A percentile compares a stretch with the other conserved stretches of the same genome.
Evolutionary conservation across 2,888 invertebrate genomes (phyloP).

Genomic region (Xylota sylvarum): DNA sequence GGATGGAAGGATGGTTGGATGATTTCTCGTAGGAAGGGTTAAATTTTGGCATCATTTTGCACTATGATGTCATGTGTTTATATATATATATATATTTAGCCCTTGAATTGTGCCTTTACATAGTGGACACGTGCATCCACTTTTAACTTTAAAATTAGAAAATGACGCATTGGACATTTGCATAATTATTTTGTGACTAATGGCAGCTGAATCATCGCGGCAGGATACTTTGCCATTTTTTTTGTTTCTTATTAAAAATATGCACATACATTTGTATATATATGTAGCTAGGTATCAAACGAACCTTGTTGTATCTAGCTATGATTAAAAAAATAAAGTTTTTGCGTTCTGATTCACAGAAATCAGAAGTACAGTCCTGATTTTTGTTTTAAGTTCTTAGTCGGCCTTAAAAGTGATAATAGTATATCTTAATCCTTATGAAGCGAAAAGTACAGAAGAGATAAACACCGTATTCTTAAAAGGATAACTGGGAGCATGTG

Average conservation of each 20-base stretch:
- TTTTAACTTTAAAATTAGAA: constrained; percentile 51
- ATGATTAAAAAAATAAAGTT: no score
- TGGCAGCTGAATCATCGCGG: constrained; percentile 15
- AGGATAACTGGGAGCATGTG: no score
- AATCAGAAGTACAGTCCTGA: no score
- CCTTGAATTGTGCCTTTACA: background rate
- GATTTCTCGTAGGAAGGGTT: constrained; percentile 38
- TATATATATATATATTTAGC: background rate
- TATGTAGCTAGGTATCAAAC: no score
- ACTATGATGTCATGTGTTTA: constrained; percentile 41
- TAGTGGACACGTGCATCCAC: constrained; percentile 30
- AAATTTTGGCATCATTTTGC: constrained; percentile 68
- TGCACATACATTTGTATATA: no score
- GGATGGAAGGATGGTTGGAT: constrained; percentile 33
- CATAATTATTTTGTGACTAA: constrained; percentile 26
- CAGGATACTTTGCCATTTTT: background rate
- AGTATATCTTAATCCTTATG: no score
- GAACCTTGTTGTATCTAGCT: background rate
- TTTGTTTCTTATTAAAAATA: background rate
- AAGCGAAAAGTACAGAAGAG: no score
- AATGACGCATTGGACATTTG: constrained; percentile 48
- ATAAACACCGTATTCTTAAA: no score
- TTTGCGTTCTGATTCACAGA: no score
- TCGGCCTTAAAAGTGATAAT: no score
- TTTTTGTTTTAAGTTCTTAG: no score